Percentiles rank a stretch among this genome's conserved stretches.
Evolutionary conservation across 2,888 invertebrate genomes (phyloP).

Genomic region (Metacarcinus magister): DNA sequence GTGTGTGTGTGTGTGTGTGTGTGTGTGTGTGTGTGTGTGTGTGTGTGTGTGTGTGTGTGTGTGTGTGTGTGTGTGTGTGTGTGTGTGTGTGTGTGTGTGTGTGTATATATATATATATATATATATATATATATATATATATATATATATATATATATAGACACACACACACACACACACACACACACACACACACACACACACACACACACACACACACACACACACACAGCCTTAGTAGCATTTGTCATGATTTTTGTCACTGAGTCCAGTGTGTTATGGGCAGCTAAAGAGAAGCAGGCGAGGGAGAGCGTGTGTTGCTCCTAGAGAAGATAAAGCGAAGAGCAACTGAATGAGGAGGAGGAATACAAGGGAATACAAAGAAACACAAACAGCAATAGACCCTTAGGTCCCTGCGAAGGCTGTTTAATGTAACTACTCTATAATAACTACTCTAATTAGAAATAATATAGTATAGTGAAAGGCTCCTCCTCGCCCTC

Average conservation of each 20-base stretch:
- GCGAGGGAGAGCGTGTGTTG: neutral
- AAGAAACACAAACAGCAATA: too few species aligned
- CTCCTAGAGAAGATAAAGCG: too few species aligned
- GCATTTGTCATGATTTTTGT: neutral
- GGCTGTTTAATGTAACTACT: too few species aligned
- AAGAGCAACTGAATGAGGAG: too few species aligned
- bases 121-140: constrained; percentile 54
- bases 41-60: neutral
- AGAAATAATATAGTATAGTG: too few species aligned
- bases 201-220: constrained; percentile 54
- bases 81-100: neutral
- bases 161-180: constrained; percentile 63
- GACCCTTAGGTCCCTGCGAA: too few species aligned
- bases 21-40: neutral
- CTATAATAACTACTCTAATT: too few species aligned
- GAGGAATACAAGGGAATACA: too few species aligned
- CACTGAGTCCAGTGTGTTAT: neutral
- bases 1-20: too few species aligned
- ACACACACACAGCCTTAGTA: neutral
- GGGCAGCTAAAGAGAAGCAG: neutral
- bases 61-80: too few species aligned
- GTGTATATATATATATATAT: neutral
- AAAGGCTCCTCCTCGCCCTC: too few species aligned
- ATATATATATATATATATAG: constrained; percentile 51
- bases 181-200: constrained; percentile 64